Evolutionary conservation across 2,888 invertebrate genomes (phyloP).

Genomic region (Biston betularia): DNA sequence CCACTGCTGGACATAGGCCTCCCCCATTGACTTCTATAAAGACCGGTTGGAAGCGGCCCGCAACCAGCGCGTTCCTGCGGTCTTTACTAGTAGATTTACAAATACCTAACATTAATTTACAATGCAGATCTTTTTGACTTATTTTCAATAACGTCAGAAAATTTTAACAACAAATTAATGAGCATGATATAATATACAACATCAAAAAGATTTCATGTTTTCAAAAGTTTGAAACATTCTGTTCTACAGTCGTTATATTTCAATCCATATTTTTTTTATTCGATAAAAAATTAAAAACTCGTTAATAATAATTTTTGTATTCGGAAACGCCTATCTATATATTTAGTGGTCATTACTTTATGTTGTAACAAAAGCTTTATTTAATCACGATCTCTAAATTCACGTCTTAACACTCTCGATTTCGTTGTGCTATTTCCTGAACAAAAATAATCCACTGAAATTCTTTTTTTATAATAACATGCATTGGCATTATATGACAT

Average conservation of each 20-base stretch:
- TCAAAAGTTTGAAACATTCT: background rate
- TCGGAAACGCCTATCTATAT: background rate
- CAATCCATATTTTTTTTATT: background rate
- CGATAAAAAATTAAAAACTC: background rate
- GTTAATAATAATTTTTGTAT: background rate
- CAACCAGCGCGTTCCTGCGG: no score
- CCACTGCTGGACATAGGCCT: no score
- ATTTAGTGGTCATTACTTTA: background rate
- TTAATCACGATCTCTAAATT: background rate
- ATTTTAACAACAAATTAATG: background rate
- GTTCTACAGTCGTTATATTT: background rate
- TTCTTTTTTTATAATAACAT: no score
- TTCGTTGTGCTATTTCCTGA: no score
- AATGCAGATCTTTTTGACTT: conserved; percentile 46
- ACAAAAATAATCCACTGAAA: no score
- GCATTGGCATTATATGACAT: no score
- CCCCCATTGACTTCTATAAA: no score
- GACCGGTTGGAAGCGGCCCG: no score
- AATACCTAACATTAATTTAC: conserved; percentile 43
- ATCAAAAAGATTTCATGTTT: background rate
- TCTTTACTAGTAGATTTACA: no score
- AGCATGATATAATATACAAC: background rate
- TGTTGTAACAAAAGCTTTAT: conserved; percentile 1
- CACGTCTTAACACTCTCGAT: no score
- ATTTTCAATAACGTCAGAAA: conserved; percentile 6